Evolutionary conservation across 2,888 invertebrate species (phyloP), one percentile per base, ranked within the genome.

Genomic region (Eustalomyia histrio): DNA sequence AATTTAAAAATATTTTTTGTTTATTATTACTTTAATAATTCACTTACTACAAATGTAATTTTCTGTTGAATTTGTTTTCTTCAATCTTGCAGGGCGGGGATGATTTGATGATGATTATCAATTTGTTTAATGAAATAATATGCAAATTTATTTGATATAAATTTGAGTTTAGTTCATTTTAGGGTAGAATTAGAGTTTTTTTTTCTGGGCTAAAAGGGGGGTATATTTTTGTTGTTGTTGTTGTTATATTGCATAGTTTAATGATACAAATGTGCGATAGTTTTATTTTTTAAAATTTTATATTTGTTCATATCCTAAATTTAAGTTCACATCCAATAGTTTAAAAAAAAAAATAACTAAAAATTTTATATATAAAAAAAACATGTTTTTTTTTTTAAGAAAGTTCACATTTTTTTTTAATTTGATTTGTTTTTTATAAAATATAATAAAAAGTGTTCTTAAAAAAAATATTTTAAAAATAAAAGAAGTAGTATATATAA

Each of bases 321-420:
- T 81, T 81, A 81, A 71, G 81, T 81, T 81, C 81, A 81, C 81
- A 81, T 81, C 74, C 81, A 81, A 74, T 81, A 74, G 73, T 71
- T 67, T 58, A 24, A 75, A 16, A 69, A 71, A 65, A 29, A 52
- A 43, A 68, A 67, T 71, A 78, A 81, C 18, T 55, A 67, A 29
- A 43, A 65, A 63, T 57, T 81, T 75, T 63, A 68, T 63, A 21
- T 60, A 55, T 55, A 73, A 76, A 76, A 60, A 57, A 71, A 47
- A 71, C 58, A 64, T 75, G 47, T 68, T 63, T 61, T 60, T 68
- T 69, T 29, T 33, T 47, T n/a, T 50, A 24, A 73, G 50, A 79
- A 58, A 72, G 53, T 79, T 80, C 57, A 76, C 47, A 76, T 43
- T 39, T 57, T 47, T 61, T 68, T 64, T 58, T 47, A 67, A 71